These are phyloP conservation scores for Hydropsyche tenuis DNA, from an alignment of 1,140 invertebrate species.

Conservation along the genomic window DNA sequence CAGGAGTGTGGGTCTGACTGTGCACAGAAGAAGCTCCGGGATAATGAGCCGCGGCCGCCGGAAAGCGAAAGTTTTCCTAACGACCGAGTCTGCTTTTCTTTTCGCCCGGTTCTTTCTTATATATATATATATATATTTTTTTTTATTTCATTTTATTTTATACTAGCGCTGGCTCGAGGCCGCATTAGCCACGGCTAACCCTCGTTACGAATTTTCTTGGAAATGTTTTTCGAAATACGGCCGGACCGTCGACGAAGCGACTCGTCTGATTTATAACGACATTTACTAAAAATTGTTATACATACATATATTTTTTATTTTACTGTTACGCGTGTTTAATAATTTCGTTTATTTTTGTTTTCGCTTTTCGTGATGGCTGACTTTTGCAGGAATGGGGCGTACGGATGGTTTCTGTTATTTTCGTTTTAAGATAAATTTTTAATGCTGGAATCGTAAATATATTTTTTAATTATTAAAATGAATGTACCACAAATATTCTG, in stretches of 20 bases:
- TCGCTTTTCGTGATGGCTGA: too few relatives aligned
- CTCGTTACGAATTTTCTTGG: slow-evolving; percentile 12
- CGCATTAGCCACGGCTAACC: slow-evolving; percentile 9
- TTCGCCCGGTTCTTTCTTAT: neutral
- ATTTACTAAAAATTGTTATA: too few relatives aligned
- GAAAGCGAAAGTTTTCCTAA: slow-evolving; percentile 27
- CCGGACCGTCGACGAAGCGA: neutral
- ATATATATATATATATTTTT: neutral
- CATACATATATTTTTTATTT: too few relatives aligned
- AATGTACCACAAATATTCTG: too few relatives aligned
- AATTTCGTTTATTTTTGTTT: too few relatives aligned
- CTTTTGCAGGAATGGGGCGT: too few relatives aligned
- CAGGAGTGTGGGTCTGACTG: neutral
- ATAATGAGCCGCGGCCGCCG: slow-evolving; percentile 20
- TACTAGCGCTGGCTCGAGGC: neutral
- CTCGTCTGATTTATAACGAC: too few relatives aligned
- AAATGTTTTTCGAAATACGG: neutral
- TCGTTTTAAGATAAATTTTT: too few relatives aligned
- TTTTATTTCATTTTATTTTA: neutral
- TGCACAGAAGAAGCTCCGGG: slow-evolving; percentile 4
- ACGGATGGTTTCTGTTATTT: too few relatives aligned
- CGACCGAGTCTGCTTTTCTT: slow-evolving; percentile 13
- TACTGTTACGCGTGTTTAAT: too few relatives aligned
- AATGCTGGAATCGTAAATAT: too few relatives aligned
- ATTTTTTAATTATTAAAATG: too few relatives aligned